Evolutionary conservation across 1,140 invertebrate genomes (phyloP), one percentile per base, ranked within the genome.

Genomic region (Holotrichia oblita): DNA sequence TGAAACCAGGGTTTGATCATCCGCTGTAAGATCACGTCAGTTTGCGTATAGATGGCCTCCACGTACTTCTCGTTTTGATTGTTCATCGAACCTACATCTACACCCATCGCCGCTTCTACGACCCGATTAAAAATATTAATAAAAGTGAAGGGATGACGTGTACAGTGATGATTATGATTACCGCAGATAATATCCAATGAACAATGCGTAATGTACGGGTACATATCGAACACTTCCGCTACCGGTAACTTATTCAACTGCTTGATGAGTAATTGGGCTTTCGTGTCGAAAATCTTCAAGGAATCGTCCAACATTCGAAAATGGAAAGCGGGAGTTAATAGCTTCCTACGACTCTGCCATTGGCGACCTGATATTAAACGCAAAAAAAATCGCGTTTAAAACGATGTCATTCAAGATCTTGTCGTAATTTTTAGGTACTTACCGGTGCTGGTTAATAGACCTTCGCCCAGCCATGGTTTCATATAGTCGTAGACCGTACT

Each of bases 241-340:
- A 85, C 86, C 4, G 86, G 85, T 69, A 91, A 87, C 42, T 87
- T 81, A 76, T 88, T 89, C 77, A 88, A 89, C 14, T 89, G 86
- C 80, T 94, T 89, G 0, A 93, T 89, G 76, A 97, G 87, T n/a
- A 91, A 88, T 0, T 89, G 85, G 41, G 92, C 89, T 81, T 97
- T 93, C 80, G 93, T 91, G 82, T 94, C 93, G 86, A 98, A 95
- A 0, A 96, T 90, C n/a, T 91, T 91, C 6, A 96, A 83, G 83
- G 97, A 97, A 81, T 95, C 91, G 80, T 97, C 92, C 61, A 98
- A 88, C 74, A 98, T 96, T 78, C 93, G 91, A 82, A 96, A 96
- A 87, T 97, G 96, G 86, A 97, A 97, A 0, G 95, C 93, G 24
- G 96, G 96, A 1, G 96, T 97, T 7, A 98, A 85, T 72, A 94